A percentile compares a stretch with the other conserved stretches of the same genome.
phyloP scores from a whole-genome alignment of 2,797 vertebrate genomes.

The Poecilia gillii region DNA sequence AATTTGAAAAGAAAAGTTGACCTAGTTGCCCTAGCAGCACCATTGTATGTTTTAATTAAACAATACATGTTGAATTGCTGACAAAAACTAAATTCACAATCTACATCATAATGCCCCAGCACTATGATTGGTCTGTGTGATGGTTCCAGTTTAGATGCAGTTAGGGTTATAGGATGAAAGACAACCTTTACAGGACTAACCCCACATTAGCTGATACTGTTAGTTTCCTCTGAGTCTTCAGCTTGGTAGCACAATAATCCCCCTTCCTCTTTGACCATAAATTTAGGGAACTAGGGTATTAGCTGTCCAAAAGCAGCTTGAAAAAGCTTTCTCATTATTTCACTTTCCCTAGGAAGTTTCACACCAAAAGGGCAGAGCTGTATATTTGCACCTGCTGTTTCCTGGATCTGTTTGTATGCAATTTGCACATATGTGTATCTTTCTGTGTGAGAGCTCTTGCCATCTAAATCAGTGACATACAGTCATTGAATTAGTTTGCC shows the following conservation, averaged over 20 bases:
- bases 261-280: slow-evolving; percentile 56
- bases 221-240: slow-evolving; percentile 11
- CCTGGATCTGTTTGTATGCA: slow-evolving; percentile 29
- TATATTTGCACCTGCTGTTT: slow-evolving; percentile 27
- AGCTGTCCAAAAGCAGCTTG: slow-evolving; percentile 70
- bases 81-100: background rate
- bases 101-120: background rate
- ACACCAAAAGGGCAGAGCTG: slow-evolving; percentile 34
- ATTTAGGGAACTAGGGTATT: slow-evolving; percentile 63
- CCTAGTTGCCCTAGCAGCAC: too few relatives aligned
- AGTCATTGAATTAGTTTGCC: slow-evolving; percentile 49
- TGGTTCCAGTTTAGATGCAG: background rate
- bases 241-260: slow-evolving; percentile 50
- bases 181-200: background rate
- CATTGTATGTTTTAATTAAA: background rate
- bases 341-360: slow-evolving; percentile 40
- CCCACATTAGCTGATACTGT: background rate
- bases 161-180: background rate
- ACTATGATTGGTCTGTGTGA: slow-evolving; percentile 1
- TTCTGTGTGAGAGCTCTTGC: slow-evolving; percentile 38
- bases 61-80: background rate
- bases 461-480: slow-evolving; percentile 52
- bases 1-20: background rate
- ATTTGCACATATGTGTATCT: slow-evolving; percentile 20
- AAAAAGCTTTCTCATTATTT: slow-evolving; percentile 52